phyloP scores from a whole-genome alignment of 2,797 vertebrate species.

The Dryobates pubescens region DNA sequence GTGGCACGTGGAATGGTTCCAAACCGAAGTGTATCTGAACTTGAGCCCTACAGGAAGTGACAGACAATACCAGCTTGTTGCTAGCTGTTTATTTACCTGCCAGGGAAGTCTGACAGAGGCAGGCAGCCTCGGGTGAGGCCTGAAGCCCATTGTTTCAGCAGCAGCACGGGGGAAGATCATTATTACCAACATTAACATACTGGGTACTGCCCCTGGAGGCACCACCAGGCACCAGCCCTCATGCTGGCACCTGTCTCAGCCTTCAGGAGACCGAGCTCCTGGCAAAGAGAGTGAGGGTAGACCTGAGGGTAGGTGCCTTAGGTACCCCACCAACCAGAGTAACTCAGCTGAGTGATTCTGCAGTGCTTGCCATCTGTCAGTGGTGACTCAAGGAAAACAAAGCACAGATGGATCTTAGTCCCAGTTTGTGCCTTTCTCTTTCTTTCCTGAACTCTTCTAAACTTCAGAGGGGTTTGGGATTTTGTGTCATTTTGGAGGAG shows the following conservation, averaged over 20 bases:
- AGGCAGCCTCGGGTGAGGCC: neutral
- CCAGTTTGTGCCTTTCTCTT: neutral
- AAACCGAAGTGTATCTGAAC: constrained; percentile 4
- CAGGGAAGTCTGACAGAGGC: neutral
- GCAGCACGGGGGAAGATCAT: neutral
- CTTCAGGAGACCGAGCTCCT: neutral
- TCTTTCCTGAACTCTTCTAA: neutral
- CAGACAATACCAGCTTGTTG: constrained; percentile 7
- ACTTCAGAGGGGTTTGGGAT: neutral
- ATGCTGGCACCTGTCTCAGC: neutral
- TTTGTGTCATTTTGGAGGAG: neutral
- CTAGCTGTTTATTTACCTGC: constrained; percentile 1
- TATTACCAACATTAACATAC: neutral
- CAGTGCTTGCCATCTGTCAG: neutral
- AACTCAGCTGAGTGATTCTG: constrained; percentile 3
- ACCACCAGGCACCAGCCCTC: neutral
- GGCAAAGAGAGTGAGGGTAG: neutral
- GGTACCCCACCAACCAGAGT: neutral
- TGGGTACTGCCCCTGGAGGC: neutral
- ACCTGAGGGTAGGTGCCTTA: neutral
- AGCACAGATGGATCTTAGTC: neutral
- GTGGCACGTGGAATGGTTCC: neutral
- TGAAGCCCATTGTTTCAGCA: neutral
- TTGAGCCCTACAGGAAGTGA: neutral
- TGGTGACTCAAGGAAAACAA: constrained; percentile 26